These are phyloP conservation scores for Polypterus senegalus DNA, from an alignment of 2,113 vertebrate genomes.

Conservation along the genomic window DNA sequence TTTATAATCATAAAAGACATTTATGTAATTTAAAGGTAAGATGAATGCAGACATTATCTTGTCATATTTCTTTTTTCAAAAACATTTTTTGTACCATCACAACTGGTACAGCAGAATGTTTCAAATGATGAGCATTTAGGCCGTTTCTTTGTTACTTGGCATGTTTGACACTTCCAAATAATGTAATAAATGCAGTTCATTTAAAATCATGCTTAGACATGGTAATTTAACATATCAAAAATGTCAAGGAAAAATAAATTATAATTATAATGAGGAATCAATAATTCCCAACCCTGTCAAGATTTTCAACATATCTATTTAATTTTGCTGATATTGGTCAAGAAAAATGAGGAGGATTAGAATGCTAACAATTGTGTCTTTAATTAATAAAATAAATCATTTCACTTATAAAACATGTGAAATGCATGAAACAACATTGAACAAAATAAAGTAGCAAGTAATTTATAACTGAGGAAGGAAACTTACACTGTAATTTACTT, in stretches of 20 bases:
- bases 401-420: no score
- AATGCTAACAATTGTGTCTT: no score
- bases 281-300: slow-evolving; percentile 24
- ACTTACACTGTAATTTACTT: no score
- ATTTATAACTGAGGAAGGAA: no score
- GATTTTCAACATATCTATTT: not conserved
- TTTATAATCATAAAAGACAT: slow-evolving; percentile 49
- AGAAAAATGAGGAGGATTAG: not conserved
- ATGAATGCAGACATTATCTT: slow-evolving; percentile 64
- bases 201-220: slow-evolving; percentile 39
- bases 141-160: slow-evolving; percentile 50
- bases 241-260: slow-evolving; percentile 22
- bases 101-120: slow-evolving; percentile 28
- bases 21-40: slow-evolving; percentile 52
- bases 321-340: slow-evolving; percentile 22
- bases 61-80: slow-evolving; percentile 44
- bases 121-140: slow-evolving; percentile 40
- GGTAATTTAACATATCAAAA: slow-evolving; percentile 56
- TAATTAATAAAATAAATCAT: no score
- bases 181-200: slow-evolving; percentile 34
- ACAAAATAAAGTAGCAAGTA: no score
- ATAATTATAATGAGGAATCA: slow-evolving; percentile 15
- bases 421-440: no score
- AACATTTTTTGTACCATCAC: slow-evolving; percentile 23
- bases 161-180: slow-evolving; percentile 58